Conservation (phyloP, 2,113 vertebrate species). For the Oryzias woworae region DNA sequence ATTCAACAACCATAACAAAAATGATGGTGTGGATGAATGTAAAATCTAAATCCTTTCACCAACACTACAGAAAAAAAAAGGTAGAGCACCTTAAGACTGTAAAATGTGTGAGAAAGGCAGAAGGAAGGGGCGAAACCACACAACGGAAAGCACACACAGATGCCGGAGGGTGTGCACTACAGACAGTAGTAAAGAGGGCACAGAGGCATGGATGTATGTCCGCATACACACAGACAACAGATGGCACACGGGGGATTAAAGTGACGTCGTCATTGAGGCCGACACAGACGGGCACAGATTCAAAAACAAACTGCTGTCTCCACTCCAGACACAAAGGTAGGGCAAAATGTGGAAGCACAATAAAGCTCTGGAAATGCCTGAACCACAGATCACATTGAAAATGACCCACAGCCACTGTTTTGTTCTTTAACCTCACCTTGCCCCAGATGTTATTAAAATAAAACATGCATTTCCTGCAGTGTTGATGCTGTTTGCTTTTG, state of each 20-base stretch:
- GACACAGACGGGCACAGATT: slow-evolving; percentile 28
- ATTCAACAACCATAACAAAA: no score
- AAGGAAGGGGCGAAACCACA: slow-evolving; percentile 12
- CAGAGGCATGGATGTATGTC: slow-evolving; percentile 42
- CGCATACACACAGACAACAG: slow-evolving; percentile 44
- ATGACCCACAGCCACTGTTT: slow-evolving; percentile 20
- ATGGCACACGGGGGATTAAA: slow-evolving; percentile 66
- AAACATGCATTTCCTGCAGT: background rate
- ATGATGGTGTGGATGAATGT: no score
- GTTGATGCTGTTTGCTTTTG: background rate
- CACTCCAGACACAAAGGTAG: slow-evolving; percentile 2
- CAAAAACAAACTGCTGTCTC: slow-evolving; percentile 19
- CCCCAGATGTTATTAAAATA: background rate
- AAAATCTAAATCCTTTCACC: no score
- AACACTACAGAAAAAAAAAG: no score
- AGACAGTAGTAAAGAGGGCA: slow-evolving; percentile 60
- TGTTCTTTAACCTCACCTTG: slow-evolving; percentile 8
- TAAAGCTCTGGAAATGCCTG: slow-evolving; percentile 27
- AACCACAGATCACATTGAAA: slow-evolving; percentile 7
- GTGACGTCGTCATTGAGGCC: slow-evolving; percentile 33
- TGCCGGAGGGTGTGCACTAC: slow-evolving; percentile 58
- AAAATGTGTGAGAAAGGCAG: slow-evolving; percentile 28
- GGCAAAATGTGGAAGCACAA: slow-evolving; percentile 24
- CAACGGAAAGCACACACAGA: slow-evolving; percentile 30
- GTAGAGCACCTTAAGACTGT: slow-evolving; percentile 17